phyloP scores from a whole-genome alignment of 2,888 invertebrate genomes.

The Danaus chrysippus region DNA sequence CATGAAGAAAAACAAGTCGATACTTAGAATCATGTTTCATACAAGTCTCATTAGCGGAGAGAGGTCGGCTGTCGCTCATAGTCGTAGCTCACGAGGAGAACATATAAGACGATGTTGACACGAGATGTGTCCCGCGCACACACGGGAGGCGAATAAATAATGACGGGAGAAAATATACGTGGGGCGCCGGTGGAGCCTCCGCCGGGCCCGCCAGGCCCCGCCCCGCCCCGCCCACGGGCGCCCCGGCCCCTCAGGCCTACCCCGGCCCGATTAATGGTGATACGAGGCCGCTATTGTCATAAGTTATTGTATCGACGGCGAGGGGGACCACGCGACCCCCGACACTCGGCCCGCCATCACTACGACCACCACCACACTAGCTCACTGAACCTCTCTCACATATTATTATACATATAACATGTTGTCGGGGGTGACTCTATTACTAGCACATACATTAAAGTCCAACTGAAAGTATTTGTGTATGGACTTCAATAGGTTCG shows the following conservation, averaged over 20 bases:
- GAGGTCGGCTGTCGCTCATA: not conserved
- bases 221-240: constrained; percentile 11
- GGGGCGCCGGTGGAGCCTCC: constrained; percentile 26
- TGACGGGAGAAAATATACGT: constrained; percentile 2
- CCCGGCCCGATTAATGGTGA: constrained; percentile 23
- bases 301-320: constrained; percentile 19
- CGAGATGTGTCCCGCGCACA: not conserved
- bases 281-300: constrained; percentile 23
- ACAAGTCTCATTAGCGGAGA: no score
- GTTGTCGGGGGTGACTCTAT: not conserved
- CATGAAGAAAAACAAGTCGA: no score
- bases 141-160: constrained; percentile 2
- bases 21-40: no score
- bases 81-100: not conserved
- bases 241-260: constrained; percentile 21
- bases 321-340: constrained; percentile 15
- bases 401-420: not conserved
- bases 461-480: no score
- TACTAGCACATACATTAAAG: no score
- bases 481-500: no score
- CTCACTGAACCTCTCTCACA: not conserved
- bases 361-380: not conserved
- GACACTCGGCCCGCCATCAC: no score
- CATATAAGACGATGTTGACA: constrained; percentile 3
- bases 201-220: constrained; percentile 31